Base-by-base conservation (phyloP, 2,797 vertebrate genomes). In the Sebastes variabilis region DNA sequence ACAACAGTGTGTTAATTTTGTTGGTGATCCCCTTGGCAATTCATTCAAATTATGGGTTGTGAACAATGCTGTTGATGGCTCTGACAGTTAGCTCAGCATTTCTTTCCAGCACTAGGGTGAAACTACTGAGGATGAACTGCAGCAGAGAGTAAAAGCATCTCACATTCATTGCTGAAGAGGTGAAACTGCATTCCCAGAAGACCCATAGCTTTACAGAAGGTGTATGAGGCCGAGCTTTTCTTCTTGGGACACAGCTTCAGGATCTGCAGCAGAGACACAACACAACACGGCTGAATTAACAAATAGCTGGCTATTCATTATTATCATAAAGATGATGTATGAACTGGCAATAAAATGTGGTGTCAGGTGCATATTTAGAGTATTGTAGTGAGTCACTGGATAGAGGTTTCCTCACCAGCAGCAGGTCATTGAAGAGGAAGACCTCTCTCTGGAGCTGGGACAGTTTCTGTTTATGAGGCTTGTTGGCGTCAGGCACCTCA, bases 211-310 rank as follows among this genome's bases (percentile, higher is more conserved):
- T 98, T 99, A 94, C 98, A 99, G 95, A 99, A 99, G 1, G 97
- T 99, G 87, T 99, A 99, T 0, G 98, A 98, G 18, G 98, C 98
- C 1, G 98, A 96, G 71, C 96, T 99, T 94, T 99, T 99, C 96
- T 99, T 99, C 95, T 99, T 99, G 1, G 98, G 98, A 89, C 98
- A 99, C 84, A 99, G 93, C 94, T 99, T 99, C 85, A 99, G 96
- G 80, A 99, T 99, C 99, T 99, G 46, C 16, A 72, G 61, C 3
- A 88, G 66, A 80, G 82, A 75, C 76, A 89, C 76, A 58, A 84
- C 10, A 70, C 58, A 83, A 36, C 38, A 59, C 24, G 46, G 46
- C 18, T 25, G 13, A 75, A 61, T 60, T 10, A 38, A 24, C 20
- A 27, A 18, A 49, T 49, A 49, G 1, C 46, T 49, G 46, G 46